Base-by-base conservation (phyloP, 2,797 vertebrate species). In the Garrulus glandarius region DNA sequence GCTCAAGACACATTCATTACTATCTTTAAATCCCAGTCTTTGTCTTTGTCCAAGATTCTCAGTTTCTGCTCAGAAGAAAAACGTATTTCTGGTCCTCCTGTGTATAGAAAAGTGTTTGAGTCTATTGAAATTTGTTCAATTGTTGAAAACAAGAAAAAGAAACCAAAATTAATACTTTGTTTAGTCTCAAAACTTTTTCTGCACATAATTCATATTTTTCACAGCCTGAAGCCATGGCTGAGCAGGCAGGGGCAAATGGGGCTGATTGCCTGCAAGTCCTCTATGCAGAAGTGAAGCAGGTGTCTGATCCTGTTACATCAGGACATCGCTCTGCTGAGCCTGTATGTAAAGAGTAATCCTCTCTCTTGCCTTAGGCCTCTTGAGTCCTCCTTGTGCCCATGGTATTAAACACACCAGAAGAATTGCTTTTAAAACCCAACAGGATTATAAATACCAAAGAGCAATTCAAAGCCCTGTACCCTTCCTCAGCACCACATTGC, bases 241-340 rank as follows among this genome's bases (percentile, higher is more conserved):
- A 79, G 63, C 46, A 34, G 76, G 50, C 71, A 68, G 79, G n/a
- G 70, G 30, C 43, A 72, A 86, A 64, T 60, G 72, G 87, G 64
- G 78, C 64, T 65, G 50, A 36, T 49, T 49, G 64, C 80, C 64
- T 61, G 18, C n/a, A 47, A 61, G 46, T 65, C 19, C 47, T 72
- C 26, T 46, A 0, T 22, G 30, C 34, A 46, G 57, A 85, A 68
- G 22, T 3, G 4, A 87, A 50, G 24, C 59, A 76, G 63, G 84
- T 77, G 64, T 88, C 92, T 61, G 68, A 53, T 88, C 68, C 76
- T 57, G 30, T 93, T 83, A 76, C 76, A 90, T 84, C 86, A 95
- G 67, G 75, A 22, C 47, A 50, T 29, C 0, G 1, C 68, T 78
- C 79, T 79, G 78, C 78, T 74, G 70, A 94, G 78, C 78, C 46